Conservation (phyloP, 2,113 vertebrate genomes). For the Ovis aries region DNA sequence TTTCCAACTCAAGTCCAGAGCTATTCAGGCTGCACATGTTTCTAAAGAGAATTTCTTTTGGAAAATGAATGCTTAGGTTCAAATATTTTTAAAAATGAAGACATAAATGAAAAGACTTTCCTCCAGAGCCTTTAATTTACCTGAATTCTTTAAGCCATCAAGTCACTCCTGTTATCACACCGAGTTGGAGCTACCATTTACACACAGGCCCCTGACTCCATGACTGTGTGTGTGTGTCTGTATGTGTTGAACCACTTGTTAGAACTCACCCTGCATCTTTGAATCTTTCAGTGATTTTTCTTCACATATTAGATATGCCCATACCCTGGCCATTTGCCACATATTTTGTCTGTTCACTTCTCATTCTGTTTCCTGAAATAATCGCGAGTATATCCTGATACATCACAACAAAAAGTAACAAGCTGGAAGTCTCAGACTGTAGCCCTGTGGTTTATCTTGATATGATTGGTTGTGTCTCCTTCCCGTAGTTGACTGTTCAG, state of each 20-base stretch:
- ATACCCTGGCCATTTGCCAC: not conserved
- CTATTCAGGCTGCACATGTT: not conserved
- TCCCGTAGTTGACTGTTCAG: no score
- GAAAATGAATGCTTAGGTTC: not conserved
- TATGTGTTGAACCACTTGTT: not conserved
- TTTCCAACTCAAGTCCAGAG: not conserved
- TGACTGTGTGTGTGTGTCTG: not conserved
- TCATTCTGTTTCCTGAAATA: not conserved
- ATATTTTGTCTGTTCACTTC: not conserved
- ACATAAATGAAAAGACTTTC: not conserved
- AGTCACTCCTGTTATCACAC: not conserved
- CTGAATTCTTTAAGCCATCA: not conserved
- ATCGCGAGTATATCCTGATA: not conserved
- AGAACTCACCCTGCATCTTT: not conserved
- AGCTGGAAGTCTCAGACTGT: fast-evolving
- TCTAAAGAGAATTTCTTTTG: not conserved
- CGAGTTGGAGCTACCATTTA: not conserved
- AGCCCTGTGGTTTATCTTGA: not conserved
- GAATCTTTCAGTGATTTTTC: not conserved
- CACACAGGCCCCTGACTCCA: not conserved
- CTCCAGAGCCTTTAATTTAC: not conserved
- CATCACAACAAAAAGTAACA: not conserved
- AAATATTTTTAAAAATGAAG: not conserved
- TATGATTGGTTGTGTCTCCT: fast-evolving
- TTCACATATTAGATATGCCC: not conserved